Evolutionary conservation across 92 coral and sea anemone genomes (phyloP).

Genomic region (Pocillopora grandis): DNA sequence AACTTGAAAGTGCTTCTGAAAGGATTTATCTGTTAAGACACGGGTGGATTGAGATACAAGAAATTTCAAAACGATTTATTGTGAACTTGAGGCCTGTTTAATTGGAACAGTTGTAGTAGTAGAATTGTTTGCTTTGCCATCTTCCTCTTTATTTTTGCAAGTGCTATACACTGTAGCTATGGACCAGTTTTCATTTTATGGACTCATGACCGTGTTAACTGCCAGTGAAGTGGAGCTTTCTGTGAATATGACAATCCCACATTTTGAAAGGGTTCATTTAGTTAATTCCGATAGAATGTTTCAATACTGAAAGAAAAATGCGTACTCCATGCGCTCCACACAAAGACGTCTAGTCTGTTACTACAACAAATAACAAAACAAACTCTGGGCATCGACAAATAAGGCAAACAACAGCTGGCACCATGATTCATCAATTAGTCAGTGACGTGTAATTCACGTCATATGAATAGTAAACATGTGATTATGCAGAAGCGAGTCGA

Average conservation of each 20-base stretch:
- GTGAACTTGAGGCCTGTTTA: too few relatives aligned
- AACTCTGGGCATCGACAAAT: slow-evolving; percentile 30
- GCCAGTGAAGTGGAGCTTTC: background rate
- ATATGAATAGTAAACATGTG: slow-evolving; percentile 24
- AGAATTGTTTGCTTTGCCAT: too few relatives aligned
- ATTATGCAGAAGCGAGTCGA: slow-evolving; percentile 24
- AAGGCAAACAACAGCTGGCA: slow-evolving; percentile 43
- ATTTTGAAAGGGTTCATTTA: slow-evolving; percentile 2
- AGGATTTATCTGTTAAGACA: too few relatives aligned
- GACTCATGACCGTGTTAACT: too few relatives aligned
- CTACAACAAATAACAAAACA: slow-evolving; percentile 47
- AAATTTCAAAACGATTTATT: too few relatives aligned
- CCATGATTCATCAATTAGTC: background rate
- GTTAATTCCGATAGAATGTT: background rate
- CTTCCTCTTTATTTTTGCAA: too few relatives aligned
- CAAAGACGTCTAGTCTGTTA: slow-evolving; percentile 35
- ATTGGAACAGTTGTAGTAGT: too few relatives aligned
- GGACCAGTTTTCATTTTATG: too few relatives aligned
- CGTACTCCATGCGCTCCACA: slow-evolving; percentile 8
- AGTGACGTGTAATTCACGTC: slow-evolving; percentile 37
- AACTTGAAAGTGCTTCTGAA: too few relatives aligned
- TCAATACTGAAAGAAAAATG: slow-evolving; percentile 14
- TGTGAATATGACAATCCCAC: background rate
- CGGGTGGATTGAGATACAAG: too few relatives aligned
- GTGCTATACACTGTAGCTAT: too few relatives aligned